A percentile compares a stretch with the other conserved stretches of the same genome.
Conservation (phyloP, 2,888 invertebrate genomes). For the Xylocampa areola region DNA sequence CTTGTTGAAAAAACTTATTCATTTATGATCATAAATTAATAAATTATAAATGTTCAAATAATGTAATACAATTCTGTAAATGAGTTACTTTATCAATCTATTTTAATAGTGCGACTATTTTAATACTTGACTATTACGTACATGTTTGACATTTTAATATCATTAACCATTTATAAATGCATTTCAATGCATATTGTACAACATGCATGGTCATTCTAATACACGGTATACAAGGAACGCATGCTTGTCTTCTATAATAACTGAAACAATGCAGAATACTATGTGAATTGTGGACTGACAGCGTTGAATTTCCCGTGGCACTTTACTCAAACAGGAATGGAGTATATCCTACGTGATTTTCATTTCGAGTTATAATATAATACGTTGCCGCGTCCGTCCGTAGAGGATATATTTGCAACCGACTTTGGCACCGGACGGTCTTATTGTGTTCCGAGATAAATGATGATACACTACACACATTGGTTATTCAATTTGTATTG, state of each 20-base stretch:
- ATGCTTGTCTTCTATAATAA: background rate
- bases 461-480: constrained; percentile 28
- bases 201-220: too few species aligned
- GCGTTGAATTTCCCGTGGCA: constrained; percentile 15
- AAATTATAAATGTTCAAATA: too few species aligned
- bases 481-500: constrained; percentile 43
- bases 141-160: too few species aligned
- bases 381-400: constrained; percentile 24
- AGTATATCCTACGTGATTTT: constrained; percentile 31
- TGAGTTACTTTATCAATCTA: too few species aligned
- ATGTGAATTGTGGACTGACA: constrained; percentile 2
- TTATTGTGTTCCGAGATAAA: constrained; percentile 44
- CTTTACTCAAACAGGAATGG: constrained; percentile 14
- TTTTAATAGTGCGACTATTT: too few species aligned
- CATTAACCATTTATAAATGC: too few species aligned
- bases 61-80: too few species aligned
- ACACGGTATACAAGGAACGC: too few species aligned
- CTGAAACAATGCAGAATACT: constrained; percentile 19
- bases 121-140: too few species aligned
- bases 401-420: constrained; percentile 42
- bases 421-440: constrained; percentile 27
- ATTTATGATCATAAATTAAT: too few species aligned
- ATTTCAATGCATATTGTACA: too few species aligned
- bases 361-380: constrained; percentile 39
- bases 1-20: too few species aligned